phyloP scores from a whole-genome alignment of 2,797 vertebrate species.

The Artibeus jamaicensis region DNA sequence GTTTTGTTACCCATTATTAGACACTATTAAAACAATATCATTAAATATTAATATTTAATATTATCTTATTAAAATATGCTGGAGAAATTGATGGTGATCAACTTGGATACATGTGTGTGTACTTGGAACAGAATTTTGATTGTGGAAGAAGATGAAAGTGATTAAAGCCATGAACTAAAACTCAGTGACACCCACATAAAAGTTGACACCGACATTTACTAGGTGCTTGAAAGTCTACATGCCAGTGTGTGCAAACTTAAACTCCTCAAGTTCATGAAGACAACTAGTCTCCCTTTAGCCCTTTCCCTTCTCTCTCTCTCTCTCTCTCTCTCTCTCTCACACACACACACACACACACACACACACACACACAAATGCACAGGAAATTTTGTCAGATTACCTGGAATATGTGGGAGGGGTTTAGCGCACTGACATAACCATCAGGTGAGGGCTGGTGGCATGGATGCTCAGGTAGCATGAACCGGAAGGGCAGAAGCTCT shows the following conservation, averaged over 20 bases:
- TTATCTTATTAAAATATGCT: background rate
- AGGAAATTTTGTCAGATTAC: background rate
- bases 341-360: background rate
- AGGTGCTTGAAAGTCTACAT: background rate
- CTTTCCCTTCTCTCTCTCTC: background rate
- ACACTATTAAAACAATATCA: background rate
- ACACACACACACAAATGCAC: background rate
- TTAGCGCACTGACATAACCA: too few relatives aligned
- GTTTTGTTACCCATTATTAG: background rate
- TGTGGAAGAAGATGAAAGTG: background rate
- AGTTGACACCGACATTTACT: background rate
- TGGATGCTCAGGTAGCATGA: background rate
- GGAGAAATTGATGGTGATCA: background rate
- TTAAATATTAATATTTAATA: background rate
- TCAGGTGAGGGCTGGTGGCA: too few relatives aligned
- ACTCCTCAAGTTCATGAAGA: background rate
- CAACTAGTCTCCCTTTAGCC: background rate
- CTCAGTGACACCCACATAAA: background rate
- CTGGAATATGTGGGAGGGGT: background rate
- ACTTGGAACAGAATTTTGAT: background rate
- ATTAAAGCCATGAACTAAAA: background rate
- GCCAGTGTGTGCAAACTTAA: background rate
- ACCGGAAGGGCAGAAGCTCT: background rate
- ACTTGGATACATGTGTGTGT: background rate
- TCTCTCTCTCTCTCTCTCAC: background rate